Evolutionary conservation across 1,140 invertebrate genomes (phyloP), one percentile per base, ranked within the genome.

Genomic region (Drosophila arawakana): DNA sequence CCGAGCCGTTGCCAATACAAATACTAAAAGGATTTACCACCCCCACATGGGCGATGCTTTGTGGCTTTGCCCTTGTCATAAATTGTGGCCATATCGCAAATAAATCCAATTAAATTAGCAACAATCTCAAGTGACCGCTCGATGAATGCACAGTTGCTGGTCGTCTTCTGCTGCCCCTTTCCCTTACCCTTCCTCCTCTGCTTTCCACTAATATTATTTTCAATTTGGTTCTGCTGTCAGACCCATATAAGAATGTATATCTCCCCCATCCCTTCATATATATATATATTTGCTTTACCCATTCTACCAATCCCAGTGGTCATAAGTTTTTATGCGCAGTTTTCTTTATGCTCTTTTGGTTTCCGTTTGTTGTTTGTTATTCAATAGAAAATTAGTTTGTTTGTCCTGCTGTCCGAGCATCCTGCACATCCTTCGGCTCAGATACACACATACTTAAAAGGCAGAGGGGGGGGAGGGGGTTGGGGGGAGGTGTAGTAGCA

Each of bases 101-200:
- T 75, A 75, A 75, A 75, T 75, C 52, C 73, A 70, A 75, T 75
- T 75, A 75, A 75, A 70, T 75, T 70, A 75, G 67, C 59, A 75
- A 75, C 52, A 62, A 63, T 70, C 73, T 63, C 66, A 60, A 54
- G 71, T 73, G 63, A 34, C 66, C 55, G 43, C 9, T 43, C 46
- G 54, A 72, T 65, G 43, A 55, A 68, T 47, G 65, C 44, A 58
- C 43, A 46, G 35, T 25, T 62, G 50, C 41, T 44, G 43, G 35
- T 10, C 1, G 2, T n/a, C 7, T 30, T 13, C 10, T 7, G n/a
- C 13, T 6, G 7, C 41, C 46, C 39, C 39, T 30, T 21, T 2
- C 18, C 18, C 18, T 21, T 21, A 1, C 18, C 18, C 18, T 21
- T 44, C 21, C 15, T 30, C n/a, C 25, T 49, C 39, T 47, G 46